Evolutionary conservation across 2,113 vertebrate genomes (phyloP).

Genomic region (Phrynosoma blainvillii): DNA sequence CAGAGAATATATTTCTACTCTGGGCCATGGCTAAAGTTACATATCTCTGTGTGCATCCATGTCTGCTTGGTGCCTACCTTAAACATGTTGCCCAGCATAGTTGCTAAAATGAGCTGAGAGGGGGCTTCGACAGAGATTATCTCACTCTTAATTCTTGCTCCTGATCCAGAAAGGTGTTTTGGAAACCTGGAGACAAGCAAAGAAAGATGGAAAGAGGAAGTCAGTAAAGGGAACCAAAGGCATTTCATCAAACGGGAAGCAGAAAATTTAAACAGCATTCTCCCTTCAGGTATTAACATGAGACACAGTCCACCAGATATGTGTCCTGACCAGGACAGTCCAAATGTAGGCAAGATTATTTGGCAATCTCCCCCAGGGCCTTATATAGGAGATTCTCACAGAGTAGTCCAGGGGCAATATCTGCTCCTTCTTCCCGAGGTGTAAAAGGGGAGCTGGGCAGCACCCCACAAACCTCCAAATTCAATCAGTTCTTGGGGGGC

Average conservation of each 20-base stretch:
- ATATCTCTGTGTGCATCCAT: neutral
- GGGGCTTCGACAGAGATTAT: neutral
- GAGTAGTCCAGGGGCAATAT: too few relatives aligned
- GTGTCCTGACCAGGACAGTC: neutral
- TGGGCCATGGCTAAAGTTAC: too few relatives aligned
- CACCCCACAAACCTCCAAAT: too few relatives aligned
- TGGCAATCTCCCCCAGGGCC: too few relatives aligned
- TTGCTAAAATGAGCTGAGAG: neutral
- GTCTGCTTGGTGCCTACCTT: neutral
- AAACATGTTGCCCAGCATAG: slow-evolving; percentile 1
- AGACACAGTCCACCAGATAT: too few relatives aligned
- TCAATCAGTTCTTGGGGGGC: too few relatives aligned
- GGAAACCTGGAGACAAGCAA: neutral
- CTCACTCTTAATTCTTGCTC: neutral
- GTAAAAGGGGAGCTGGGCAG: too few relatives aligned
- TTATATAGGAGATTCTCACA: too few relatives aligned
- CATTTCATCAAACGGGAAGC: neutral
- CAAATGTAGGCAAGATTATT: neutral
- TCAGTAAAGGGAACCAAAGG: neutral
- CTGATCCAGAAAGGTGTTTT: neutral
- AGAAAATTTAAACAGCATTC: neutral
- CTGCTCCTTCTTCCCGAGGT: too few relatives aligned
- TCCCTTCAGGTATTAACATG: too few relatives aligned
- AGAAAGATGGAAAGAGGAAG: neutral
- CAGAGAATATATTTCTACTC: neutral